Conservation (phyloP, 2,113 vertebrate genomes). For the Lophotis ruficrista region DNA sequence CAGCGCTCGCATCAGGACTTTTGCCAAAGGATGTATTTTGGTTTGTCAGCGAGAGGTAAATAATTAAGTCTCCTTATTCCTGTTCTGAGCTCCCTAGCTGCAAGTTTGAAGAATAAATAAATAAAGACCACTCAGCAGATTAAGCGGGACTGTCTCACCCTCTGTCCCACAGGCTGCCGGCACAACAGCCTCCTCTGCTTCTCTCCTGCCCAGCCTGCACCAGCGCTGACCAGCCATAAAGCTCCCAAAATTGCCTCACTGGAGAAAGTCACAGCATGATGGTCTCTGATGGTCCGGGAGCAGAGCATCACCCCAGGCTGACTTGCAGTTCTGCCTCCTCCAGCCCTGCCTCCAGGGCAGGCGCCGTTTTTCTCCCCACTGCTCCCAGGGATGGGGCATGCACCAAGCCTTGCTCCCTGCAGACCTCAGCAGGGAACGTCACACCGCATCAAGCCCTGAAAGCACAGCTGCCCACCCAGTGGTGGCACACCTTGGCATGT, state of each 20-base stretch:
- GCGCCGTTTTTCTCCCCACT: background rate
- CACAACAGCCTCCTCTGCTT: background rate
- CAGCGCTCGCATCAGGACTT: background rate
- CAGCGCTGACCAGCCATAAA: background rate
- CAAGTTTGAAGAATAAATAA: constrained; percentile 43
- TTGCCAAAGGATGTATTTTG: background rate
- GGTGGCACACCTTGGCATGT: accelerated
- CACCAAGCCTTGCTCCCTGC: background rate
- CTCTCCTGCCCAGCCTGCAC: background rate
- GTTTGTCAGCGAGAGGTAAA: constrained; percentile 33
- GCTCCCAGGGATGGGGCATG: background rate
- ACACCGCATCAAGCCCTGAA: background rate
- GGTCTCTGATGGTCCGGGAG: background rate
- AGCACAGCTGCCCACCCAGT: background rate
- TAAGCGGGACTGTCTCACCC: background rate
- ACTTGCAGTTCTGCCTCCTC: background rate
- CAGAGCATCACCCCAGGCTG: background rate
- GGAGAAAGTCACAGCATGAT: background rate
- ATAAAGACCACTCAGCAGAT: background rate
- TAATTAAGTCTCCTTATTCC: constrained; percentile 20
- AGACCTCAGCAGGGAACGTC: background rate
- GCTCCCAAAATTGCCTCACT: background rate
- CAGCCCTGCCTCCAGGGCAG: background rate
- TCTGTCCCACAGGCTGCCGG: background rate
- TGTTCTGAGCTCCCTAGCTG: background rate